These are phyloP conservation scores for Harpalus rubripes DNA, from an alignment of 2,888 invertebrate species.

Conservation along the genomic window DNA sequence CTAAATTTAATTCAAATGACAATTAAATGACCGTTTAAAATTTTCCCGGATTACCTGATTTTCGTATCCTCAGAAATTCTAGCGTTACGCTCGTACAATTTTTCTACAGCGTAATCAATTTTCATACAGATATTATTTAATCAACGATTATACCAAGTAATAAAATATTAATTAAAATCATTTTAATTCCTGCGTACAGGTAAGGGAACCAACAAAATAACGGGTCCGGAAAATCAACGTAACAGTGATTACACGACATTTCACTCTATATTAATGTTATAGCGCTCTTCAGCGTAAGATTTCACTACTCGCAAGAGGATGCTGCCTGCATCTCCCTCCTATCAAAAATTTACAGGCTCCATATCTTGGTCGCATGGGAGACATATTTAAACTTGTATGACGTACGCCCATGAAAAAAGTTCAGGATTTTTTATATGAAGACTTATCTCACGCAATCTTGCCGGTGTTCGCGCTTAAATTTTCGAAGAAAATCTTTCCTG, in stretches of 20 bases:
- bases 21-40: no score
- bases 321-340: neutral
- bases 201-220: conserved; percentile 20
- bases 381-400: conserved; percentile 34
- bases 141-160: no score
- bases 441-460: conserved; percentile 8
- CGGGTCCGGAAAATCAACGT: conserved; percentile 26
- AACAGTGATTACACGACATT: conserved; percentile 9
- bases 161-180: neutral
- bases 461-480: neutral
- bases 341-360: conserved; percentile 31
- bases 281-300: conserved; percentile 17
- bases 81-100: no score
- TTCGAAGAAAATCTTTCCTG: neutral
- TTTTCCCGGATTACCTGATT: no score
- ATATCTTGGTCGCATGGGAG: conserved; percentile 15
- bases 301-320: neutral
- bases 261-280: conserved; percentile 57
- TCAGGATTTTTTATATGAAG: conserved; percentile 4
- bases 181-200: neutral
- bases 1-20: no score
- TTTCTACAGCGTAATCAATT: no score
- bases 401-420: neutral
- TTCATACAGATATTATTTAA: no score
- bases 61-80: no score